phyloP scores from a whole-genome alignment of 1,140 invertebrate genomes.

The Euglossa dilemma region DNA sequence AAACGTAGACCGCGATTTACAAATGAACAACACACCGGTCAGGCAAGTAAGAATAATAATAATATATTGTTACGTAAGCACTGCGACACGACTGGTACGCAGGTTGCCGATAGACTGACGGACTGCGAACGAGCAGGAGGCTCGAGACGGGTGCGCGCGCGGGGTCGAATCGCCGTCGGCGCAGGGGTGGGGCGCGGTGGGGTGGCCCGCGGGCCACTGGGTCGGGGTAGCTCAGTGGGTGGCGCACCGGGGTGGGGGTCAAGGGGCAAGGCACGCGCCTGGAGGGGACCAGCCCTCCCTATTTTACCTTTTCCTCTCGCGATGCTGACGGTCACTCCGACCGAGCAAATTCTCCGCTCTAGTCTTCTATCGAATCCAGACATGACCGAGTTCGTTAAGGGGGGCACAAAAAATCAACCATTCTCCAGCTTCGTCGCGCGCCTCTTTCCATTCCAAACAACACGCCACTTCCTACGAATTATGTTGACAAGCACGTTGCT shows the following conservation, averaged over 20 bases:
- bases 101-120: conserved; percentile 82
- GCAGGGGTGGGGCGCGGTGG: conserved; percentile 64
- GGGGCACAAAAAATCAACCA: not conserved
- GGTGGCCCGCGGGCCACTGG: conserved; percentile 72
- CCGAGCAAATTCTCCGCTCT: conserved; percentile 19
- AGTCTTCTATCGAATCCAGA: conserved; percentile 20
- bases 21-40: conserved; percentile 56
- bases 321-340: conserved; percentile 22
- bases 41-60: conserved; percentile 77
- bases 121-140: conserved; percentile 62
- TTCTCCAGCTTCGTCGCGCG: conserved; percentile 8
- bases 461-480: not conserved
- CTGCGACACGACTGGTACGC: conserved; percentile 81
- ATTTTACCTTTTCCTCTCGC: conserved; percentile 29
- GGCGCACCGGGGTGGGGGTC: conserved; percentile 52
- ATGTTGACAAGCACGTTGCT: conserved; percentile 35
- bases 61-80: conserved; percentile 75
- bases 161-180: conserved; percentile 67
- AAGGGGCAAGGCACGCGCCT: conserved; percentile 52
- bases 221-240: conserved; percentile 68
- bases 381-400: conserved; percentile 8
- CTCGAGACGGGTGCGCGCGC: conserved; percentile 78
- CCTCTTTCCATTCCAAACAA: not conserved
- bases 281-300: conserved; percentile 46
- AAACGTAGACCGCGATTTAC: conserved; percentile 48